A percentile compares a stretch with the other conserved stretches of the same genome.
Conservation (phyloP, 2,888 invertebrate genomes). For the Myopa testacea region DNA sequence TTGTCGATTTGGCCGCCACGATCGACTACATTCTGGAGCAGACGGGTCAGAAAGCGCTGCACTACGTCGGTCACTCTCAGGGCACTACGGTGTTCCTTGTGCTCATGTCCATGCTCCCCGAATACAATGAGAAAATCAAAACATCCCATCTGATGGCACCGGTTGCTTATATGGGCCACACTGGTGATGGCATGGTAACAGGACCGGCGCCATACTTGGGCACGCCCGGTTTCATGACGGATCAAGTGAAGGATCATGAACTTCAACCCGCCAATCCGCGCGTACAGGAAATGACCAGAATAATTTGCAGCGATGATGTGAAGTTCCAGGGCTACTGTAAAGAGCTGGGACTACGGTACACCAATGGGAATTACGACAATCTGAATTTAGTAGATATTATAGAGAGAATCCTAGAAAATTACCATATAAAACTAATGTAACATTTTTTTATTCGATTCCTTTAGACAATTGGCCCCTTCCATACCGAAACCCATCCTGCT, state of each 20-base stretch:
- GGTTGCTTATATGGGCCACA: slow-evolving; percentile 69
- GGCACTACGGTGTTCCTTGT: slow-evolving; percentile 51
- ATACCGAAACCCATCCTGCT: slow-evolving; percentile 51
- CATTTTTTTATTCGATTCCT: neutral
- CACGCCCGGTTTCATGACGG: neutral
- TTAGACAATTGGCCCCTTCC: slow-evolving; percentile 43
- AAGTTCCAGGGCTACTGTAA: neutral
- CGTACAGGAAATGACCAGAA: neutral
- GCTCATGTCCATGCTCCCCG: slow-evolving; percentile 48
- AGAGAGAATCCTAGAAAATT: neutral
- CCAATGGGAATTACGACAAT: neutral
- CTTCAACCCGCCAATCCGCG: neutral
- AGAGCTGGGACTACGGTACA: neutral
- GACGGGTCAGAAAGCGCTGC: slow-evolving; percentile 43
- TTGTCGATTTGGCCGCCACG: slow-evolving; percentile 69
- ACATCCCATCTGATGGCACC: slow-evolving; percentile 63
- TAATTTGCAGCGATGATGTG: neutral
- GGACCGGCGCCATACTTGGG: neutral
- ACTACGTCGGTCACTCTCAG: slow-evolving; percentile 54
- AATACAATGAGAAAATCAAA: slow-evolving; percentile 58
- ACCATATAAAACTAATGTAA: neutral
- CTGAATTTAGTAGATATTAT: neutral
- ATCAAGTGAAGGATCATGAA: neutral
- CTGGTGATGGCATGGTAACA: neutral
- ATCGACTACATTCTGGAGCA: slow-evolving; percentile 49